These are phyloP conservation scores for Anthopleura sola DNA, from an alignment of 64 coral and sea anemone genomes.

Conservation along the genomic window DNA sequence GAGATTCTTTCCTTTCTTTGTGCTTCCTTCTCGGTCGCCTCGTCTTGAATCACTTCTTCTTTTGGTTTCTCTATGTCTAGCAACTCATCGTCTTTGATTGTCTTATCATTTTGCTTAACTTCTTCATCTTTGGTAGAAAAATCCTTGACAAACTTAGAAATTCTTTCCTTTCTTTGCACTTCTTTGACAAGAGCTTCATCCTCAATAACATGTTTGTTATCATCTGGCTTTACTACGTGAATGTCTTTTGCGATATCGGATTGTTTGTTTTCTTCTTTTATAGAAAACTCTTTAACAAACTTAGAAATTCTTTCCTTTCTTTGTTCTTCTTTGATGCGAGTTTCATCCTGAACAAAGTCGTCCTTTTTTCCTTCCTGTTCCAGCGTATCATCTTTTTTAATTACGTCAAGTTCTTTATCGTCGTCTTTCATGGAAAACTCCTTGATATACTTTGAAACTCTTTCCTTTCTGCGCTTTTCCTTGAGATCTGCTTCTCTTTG, in stretches of 20 bases:
- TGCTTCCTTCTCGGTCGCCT: background rate
- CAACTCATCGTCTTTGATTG: background rate
- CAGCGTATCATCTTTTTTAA: background rate
- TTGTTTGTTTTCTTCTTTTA: background rate
- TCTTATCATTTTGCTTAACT: background rate
- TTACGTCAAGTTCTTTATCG: background rate
- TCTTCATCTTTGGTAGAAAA: background rate
- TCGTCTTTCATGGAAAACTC: slow-evolving; percentile 1
- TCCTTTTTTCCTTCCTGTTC: background rate
- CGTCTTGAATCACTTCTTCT: background rate
- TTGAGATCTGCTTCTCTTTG: background rate
- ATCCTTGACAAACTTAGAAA: slow-evolving; percentile 1
- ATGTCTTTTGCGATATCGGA: too few relatives aligned
- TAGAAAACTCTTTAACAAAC: slow-evolving; percentile 3
- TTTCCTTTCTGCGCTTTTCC: background rate
- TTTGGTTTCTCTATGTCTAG: background rate
- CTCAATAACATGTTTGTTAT: background rate
- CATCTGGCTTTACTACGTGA: background rate
- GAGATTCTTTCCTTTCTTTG: background rate
- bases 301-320: slow-evolving; percentile 1
- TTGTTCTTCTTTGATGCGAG: background rate
- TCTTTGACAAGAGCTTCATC: background rate
- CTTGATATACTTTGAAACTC: background rate
- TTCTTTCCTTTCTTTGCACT: background rate
- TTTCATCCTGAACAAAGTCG: background rate